phyloP scores from a whole-genome alignment of 2,113 vertebrate species.

The Origma solitaria region DNA sequence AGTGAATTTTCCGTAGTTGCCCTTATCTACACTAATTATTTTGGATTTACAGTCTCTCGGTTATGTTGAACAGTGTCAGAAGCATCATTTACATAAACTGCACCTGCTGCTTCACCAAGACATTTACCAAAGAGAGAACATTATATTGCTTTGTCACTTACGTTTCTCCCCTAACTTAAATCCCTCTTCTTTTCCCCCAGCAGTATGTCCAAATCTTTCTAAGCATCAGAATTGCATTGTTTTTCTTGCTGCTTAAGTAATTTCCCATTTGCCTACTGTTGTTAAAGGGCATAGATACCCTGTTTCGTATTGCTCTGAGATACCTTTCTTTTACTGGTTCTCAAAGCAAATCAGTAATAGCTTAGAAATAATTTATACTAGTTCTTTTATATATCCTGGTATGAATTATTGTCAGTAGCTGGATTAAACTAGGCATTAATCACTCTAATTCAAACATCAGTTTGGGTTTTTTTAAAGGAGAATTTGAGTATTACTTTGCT shows the following conservation, averaged over 20 bases:
- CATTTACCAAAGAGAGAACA: neutral
- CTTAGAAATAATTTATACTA: neutral
- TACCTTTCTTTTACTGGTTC: neutral
- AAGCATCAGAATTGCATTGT: neutral
- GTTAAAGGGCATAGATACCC: neutral
- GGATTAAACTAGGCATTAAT: neutral
- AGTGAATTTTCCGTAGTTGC: neutral
- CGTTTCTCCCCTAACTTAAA: neutral
- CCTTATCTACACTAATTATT: neutral
- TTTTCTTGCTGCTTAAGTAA: neutral
- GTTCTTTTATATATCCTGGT: neutral
- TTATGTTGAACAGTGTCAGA: neutral
- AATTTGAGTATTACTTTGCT: neutral
- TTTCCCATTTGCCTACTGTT: neutral
- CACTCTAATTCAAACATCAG: neutral
- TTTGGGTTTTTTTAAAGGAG: neutral
- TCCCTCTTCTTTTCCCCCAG: neutral
- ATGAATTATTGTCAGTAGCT: neutral
- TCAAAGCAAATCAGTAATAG: neutral
- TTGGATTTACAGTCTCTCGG: neutral
- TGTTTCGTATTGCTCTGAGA: neutral
- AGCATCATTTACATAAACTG: neutral
- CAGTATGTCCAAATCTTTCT: neutral
- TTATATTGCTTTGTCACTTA: neutral
- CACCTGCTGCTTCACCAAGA: neutral